Evolutionary conservation across 2,888 invertebrate genomes (phyloP).

Genomic region (Prosapia bicincta): DNA sequence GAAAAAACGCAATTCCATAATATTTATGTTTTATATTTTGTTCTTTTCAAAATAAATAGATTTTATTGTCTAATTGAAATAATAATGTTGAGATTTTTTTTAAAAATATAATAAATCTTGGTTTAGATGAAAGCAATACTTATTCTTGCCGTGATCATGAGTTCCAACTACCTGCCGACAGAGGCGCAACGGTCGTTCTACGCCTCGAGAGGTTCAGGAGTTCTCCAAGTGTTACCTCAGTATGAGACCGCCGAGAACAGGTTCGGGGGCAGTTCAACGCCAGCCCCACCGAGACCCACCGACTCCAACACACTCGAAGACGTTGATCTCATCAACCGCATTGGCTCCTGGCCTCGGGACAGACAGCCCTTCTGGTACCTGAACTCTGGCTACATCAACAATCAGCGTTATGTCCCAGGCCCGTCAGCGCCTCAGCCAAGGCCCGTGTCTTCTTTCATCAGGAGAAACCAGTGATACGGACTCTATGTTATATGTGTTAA

Average conservation of each 20-base stretch:
- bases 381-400: neutral
- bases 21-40: no score
- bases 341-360: neutral
- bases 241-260: neutral
- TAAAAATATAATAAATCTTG: no score
- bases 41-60: no score
- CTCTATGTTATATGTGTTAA: no score
- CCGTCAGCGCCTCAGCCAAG: neutral
- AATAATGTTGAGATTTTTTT: no score
- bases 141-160: neutral
- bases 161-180: neutral
- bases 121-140: neutral
- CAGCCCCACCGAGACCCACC: neutral
- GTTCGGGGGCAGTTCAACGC: neutral
- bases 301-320: neutral
- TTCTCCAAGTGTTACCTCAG: neutral
- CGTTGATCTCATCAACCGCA: neutral
- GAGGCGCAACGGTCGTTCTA: neutral
- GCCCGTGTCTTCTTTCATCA: neutral
- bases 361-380: neutral
- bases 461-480: neutral
- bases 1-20: no score
- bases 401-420: neutral
- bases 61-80: no score
- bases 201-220: neutral